These are phyloP conservation scores for Cassiopea xamachana DNA, from an alignment of 30 jellyfish, hydroid and myxozoan genomes.

Conservation along the genomic window DNA sequence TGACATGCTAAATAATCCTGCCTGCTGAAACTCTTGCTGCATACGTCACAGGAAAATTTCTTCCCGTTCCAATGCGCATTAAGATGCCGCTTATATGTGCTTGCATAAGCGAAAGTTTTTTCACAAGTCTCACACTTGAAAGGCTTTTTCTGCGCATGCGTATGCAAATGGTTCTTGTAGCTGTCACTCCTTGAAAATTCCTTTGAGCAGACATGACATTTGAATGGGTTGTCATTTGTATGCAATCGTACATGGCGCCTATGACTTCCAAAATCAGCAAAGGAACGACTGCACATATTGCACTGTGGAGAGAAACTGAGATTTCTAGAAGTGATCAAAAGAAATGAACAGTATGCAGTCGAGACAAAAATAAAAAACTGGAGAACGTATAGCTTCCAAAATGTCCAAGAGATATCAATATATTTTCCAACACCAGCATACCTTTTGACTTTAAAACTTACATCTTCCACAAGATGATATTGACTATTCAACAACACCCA, in stretches of 20 bases:
- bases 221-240: constrained; percentile 68
- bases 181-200: constrained; percentile 79
- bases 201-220: constrained; percentile 66
- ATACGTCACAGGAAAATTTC: constrained; percentile 62
- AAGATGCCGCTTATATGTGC: constrained; percentile 74
- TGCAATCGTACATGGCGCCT: constrained; percentile 77
- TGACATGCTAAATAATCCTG: constrained; percentile 66
- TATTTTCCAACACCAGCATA: too few relatives aligned
- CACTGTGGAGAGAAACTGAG: constrained; percentile 45
- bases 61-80: constrained; percentile 55
- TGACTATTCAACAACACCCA: too few relatives aligned
- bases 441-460: too few relatives aligned
- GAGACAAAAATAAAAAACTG: too few relatives aligned
- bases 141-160: constrained; percentile 71
- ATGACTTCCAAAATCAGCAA: constrained; percentile 78
- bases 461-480: too few relatives aligned
- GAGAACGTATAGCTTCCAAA: too few relatives aligned
- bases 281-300: constrained; percentile 67
- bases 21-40: constrained; percentile 67
- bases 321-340: too few relatives aligned
- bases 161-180: constrained; percentile 72
- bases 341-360: too few relatives aligned
- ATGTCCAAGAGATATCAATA: too few relatives aligned
- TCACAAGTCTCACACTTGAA: constrained; percentile 59
- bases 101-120: constrained; percentile 60